Evolutionary conservation across 2,888 invertebrate genomes (phyloP), one percentile per base, ranked within the genome.

Genomic region (Platycheirus albimanus): DNA sequence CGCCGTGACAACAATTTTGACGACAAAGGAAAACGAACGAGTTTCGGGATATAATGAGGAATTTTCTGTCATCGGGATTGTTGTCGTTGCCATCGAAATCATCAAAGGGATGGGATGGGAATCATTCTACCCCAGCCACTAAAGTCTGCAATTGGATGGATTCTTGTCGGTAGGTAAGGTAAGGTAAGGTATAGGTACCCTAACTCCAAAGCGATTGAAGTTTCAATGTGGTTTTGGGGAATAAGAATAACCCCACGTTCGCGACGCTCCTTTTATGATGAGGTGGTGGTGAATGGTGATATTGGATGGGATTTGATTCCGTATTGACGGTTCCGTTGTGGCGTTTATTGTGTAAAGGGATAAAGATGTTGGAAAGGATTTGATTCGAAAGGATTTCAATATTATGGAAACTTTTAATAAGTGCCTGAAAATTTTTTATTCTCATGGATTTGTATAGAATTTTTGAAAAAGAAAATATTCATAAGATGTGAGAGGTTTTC

Each of bases 1-100:
- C 70, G 43, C 47, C 71, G 70, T 81, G 76, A 81, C 76, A 81
- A 76, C 76, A 76, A 71, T 81, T 76, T 76, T 52, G 38, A 61
- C 76, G 71, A n/a, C 52, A 61, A 70, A 36, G 58, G 20, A 36
- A n/a, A 43, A 43, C 3, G 10, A 30, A 45, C 43, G 61, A 45
- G 2, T 61, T 61, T 58, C 15, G 8, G n/a, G 15, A 11, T 41
- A 70, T 80, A 80, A 80, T 80, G 71, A 71, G 76, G 66, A 66
- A 66, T 76, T 76, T 66, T 76, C 76, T 66, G 58, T 52, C 76
- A 70, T 52, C 54, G 76, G 36, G 54, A 43, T 70, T 24, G 4
- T 28, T 30, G 70, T 45, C 38, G 64, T 61, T 47, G 38, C n/a
- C 45, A 43, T 52, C 24, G 47, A 49, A n/a, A 52, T 33, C 15